Percentiles rank a stretch among this genome's conserved stretches.
Evolutionary conservation across 2,113 vertebrate species (phyloP).

Genomic region (Antidorcas marsupialis): DNA sequence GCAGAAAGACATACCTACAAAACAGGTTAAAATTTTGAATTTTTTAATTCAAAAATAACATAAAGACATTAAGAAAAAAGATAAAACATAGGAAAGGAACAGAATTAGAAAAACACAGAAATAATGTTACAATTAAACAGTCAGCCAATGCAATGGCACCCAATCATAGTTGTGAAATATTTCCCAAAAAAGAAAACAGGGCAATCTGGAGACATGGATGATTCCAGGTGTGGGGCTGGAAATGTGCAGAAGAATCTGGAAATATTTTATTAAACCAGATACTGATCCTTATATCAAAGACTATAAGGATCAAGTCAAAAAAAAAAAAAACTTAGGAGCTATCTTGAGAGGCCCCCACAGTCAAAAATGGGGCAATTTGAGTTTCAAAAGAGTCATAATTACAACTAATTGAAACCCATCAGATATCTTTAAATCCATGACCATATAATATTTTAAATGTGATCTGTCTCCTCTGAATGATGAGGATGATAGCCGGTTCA

Average conservation of each 20-base stretch:
- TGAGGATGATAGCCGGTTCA: neutral
- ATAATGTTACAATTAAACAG: neutral
- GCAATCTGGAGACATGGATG: neutral
- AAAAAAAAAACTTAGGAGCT: neutral
- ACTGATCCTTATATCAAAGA: neutral
- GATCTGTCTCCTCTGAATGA: neutral
- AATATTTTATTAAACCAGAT: neutral
- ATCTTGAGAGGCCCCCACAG: neutral
- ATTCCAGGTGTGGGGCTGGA: neutral
- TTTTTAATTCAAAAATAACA: neutral
- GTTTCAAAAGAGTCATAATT: neutral
- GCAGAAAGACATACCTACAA: neutral
- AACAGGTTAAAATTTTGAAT: neutral
- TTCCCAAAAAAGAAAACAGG: neutral
- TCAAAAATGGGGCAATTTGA: neutral
- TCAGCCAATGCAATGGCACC: neutral
- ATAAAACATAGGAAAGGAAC: neutral
- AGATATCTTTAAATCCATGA: neutral
- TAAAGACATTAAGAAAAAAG: neutral
- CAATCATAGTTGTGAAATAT: neutral
- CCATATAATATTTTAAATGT: neutral
- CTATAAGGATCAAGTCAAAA: neutral
- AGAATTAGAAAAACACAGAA: neutral
- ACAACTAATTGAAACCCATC: neutral
- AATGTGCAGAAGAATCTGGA: neutral